These are phyloP conservation scores for Zaprionus bogoriensis DNA, from an alignment of 2,888 invertebrate genomes.

Conservation along the genomic window DNA sequence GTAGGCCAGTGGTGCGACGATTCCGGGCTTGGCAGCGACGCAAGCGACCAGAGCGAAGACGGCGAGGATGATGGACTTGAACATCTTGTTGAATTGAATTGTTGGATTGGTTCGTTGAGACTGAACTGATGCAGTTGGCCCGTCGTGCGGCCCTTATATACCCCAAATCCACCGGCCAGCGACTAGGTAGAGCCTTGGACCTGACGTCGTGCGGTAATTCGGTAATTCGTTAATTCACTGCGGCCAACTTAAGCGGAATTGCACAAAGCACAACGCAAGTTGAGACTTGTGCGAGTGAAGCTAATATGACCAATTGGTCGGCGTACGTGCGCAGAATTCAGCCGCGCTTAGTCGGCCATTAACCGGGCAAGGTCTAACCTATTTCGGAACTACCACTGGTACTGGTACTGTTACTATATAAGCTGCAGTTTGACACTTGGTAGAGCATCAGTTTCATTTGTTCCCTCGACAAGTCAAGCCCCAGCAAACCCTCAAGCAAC, in stretches of 20 bases:
- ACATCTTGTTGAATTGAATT: constrained; percentile 65
- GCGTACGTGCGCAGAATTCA: constrained; percentile 44
- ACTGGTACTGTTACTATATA: constrained; percentile 75
- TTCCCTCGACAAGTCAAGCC: constrained; percentile 46
- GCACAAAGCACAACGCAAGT: background rate
- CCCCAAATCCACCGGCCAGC: too few species aligned
- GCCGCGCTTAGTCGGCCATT: constrained; percentile 13
- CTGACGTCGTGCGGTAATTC: constrained; percentile 28
- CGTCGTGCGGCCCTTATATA: constrained; percentile 33
- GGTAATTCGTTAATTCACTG: background rate
- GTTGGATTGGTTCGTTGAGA: constrained; percentile 3
- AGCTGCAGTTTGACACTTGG: constrained; percentile 22
- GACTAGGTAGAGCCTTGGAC: constrained; percentile 35
- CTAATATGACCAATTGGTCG: constrained; percentile 41
- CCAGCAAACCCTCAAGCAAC: constrained; percentile 11
- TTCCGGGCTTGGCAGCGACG: constrained; percentile 78
- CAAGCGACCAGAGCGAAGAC: constrained; percentile 74
- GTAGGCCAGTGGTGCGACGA: constrained; percentile 79
- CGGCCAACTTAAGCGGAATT: constrained; percentile 2
- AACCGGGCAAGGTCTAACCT: constrained; percentile 48
- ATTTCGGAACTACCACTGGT: too few species aligned
- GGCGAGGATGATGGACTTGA: constrained; percentile 72
- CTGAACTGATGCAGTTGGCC: constrained; percentile 2
- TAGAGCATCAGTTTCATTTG: constrained; percentile 69
- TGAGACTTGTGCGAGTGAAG: constrained; percentile 1